Evolutionary conservation across 2,113 vertebrate genomes (phyloP).

Genomic region (Etheostoma spectabile): DNA sequence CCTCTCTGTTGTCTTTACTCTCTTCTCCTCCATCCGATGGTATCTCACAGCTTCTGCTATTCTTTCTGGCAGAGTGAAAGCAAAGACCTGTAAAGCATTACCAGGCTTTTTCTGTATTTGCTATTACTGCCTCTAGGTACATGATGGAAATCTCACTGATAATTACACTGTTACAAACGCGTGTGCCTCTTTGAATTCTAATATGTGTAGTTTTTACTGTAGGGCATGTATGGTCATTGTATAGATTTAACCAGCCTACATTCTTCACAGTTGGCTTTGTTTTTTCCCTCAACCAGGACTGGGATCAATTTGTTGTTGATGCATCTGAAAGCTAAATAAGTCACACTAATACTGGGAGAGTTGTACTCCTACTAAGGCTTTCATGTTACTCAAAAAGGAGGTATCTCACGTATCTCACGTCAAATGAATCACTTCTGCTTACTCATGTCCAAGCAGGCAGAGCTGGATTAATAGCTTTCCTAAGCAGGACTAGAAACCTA

Average conservation of each 20-base stretch:
- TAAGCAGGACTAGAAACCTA: slow-evolving; percentile 26
- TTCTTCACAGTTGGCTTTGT: slow-evolving; percentile 21
- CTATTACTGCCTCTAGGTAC: slow-evolving; percentile 9
- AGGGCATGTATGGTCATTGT: not conserved
- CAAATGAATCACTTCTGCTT: slow-evolving; percentile 33
- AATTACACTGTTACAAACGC: slow-evolving; percentile 8
- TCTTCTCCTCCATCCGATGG: slow-evolving; percentile 12
- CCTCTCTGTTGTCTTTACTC: slow-evolving; percentile 36
- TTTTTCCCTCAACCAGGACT: not conserved
- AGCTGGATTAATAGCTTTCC: slow-evolving; percentile 42
- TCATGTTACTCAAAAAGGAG: slow-evolving; percentile 26
- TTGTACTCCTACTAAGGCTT: slow-evolving; percentile 25
- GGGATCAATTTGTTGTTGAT: slow-evolving; percentile 26
- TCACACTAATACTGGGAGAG: not conserved
- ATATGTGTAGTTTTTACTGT: slow-evolving; percentile 17
- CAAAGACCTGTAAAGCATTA: slow-evolving; percentile 32
- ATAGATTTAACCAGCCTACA: slow-evolving; percentile 18
- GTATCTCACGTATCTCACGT: slow-evolving; percentile 23
- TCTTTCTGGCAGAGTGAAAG: slow-evolving; percentile 17
- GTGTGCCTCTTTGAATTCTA: slow-evolving; percentile 28
- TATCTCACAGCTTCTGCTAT: slow-evolving; percentile 40
- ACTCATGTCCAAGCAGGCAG: slow-evolving; percentile 15
- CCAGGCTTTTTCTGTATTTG: slow-evolving; percentile 23
- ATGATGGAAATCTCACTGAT: slow-evolving; percentile 43
- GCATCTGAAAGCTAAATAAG: slow-evolving; percentile 21